Evolutionary conservation across 2,888 invertebrate species (phyloP), one percentile per base, ranked within the genome.

Genomic region (Trichogramma dendrolimi): DNA sequence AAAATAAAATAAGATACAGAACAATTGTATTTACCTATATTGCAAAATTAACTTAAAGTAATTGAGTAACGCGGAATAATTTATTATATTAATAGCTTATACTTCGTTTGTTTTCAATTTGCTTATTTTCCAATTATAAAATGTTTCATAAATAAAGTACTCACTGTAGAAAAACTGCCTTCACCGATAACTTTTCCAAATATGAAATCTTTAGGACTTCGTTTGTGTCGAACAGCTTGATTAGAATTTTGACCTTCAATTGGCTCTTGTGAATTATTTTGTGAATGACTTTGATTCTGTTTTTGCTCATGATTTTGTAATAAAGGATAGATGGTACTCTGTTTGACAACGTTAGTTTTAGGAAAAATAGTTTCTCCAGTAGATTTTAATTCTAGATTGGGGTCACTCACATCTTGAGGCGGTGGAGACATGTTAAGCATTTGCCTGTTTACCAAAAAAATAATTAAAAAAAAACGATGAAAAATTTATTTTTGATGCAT

Each of bases 121-220:
- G 14, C 44, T 10, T 10, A 42, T 44, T 54, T 39, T 11, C 27
- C 27, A 7, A 6, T 27, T 27, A 27, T 27, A 27, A 27, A 27
- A 27, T 27, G 27, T 27, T 27, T 27, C 27, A 27, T 27, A 27
- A 27, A 27, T 27, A 27, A 27, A 27, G 27, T 51, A 80, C 81
- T 81, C 75, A 88, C 98, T 64, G 92, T 93, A 73, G 96, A 96
- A 80, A 93, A 99, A 78, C 96, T 96, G 68, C 98, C 98, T 80
- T 98, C 97, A 67, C 98, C 98, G 72, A 99, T 90, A 67, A 92
- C 86, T 83, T 93, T 94, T 62, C 95, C 94, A 82, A 99, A 99
- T 73, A 92, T 90, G 79, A 92, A 98, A 81, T 98, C 96, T 75
- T 89, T 88, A 60, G 94, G 87, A 27, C 87, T 86, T 72, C 88